Conservation (phyloP, 1,140 invertebrate genomes). For the Whitmania pigra region DNA sequence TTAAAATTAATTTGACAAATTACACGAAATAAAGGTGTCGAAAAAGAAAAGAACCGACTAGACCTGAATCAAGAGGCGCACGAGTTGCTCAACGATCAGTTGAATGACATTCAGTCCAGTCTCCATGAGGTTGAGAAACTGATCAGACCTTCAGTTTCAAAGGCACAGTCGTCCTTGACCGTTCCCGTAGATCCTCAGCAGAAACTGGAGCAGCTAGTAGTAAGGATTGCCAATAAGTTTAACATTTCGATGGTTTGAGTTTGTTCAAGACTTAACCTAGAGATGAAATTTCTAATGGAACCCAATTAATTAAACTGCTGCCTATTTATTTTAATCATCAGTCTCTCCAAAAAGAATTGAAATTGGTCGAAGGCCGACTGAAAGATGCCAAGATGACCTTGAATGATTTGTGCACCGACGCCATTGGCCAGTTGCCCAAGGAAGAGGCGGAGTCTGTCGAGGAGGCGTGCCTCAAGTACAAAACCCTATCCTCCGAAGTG, state of each 20-base stretch:
- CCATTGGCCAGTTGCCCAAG: neutral
- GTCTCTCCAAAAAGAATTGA: constrained; percentile 8
- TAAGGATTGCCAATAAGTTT: neutral
- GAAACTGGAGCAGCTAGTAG: constrained; percentile 1
- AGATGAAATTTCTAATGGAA: too few relatives aligned
- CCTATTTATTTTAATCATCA: neutral
- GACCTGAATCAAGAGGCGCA: constrained; percentile 4
- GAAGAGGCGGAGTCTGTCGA: constrained; percentile 1
- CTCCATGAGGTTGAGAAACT: neutral
- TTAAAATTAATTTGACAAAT: neutral
- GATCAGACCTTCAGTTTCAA: neutral
- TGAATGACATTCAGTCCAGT: neutral
- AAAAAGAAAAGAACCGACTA: neutral
- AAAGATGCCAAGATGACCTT: constrained; percentile 11
- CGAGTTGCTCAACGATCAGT: constrained; percentile 2
- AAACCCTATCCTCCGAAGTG: neutral
- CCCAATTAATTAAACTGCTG: too few relatives aligned
- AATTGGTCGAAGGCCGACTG: neutral
- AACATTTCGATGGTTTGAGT: neutral
- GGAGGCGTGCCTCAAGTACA: neutral
- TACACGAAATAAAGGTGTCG: neutral
- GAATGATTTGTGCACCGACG: constrained; percentile 1
- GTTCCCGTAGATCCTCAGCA: neutral
- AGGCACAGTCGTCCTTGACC: neutral
- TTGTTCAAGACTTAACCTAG: too few relatives aligned